Percentiles rank a stretch among this genome's conserved stretches.
These are phyloP conservation scores for Drosophila kambysellisi DNA, from an alignment of 2,888 invertebrate species.

Conservation along the genomic window DNA sequence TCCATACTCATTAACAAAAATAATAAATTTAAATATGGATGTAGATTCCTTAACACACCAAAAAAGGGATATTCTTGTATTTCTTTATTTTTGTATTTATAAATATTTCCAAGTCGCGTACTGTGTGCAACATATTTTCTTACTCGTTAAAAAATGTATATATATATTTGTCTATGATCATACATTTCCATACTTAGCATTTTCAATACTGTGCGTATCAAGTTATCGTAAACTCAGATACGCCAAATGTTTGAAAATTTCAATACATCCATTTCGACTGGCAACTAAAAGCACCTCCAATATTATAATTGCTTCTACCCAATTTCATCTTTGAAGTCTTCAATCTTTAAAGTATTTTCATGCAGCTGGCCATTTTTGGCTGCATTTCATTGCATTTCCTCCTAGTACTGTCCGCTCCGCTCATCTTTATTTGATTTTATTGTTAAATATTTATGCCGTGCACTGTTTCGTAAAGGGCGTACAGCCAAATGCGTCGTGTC, in stretches of 20 bases:
- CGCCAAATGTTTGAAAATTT: not conserved
- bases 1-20: not conserved
- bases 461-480: conserved; percentile 16
- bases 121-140: not conserved
- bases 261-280: not conserved
- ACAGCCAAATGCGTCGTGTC: conserved; percentile 66
- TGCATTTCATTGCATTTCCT: conserved; percentile 35
- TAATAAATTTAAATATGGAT: no score
- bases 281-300: conserved; percentile 52
- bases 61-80: not conserved
- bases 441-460: conserved; percentile 39
- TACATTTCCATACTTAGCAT: not conserved
- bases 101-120: not conserved
- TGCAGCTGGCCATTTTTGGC: conserved; percentile 33
- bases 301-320: conserved; percentile 21
- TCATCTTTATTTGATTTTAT: conserved; percentile 14
- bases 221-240: not conserved
- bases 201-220: not conserved
- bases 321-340: conserved; percentile 25
- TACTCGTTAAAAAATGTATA: not conserved
- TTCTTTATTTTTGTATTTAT: not conserved
- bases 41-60: not conserved
- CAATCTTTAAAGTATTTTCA: conserved; percentile 14
- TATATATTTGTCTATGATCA: not conserved
- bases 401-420: not conserved